These are phyloP conservation scores for Athalia rosae DNA, from an alignment of 2,888 invertebrate genomes.

Conservation along the genomic window DNA sequence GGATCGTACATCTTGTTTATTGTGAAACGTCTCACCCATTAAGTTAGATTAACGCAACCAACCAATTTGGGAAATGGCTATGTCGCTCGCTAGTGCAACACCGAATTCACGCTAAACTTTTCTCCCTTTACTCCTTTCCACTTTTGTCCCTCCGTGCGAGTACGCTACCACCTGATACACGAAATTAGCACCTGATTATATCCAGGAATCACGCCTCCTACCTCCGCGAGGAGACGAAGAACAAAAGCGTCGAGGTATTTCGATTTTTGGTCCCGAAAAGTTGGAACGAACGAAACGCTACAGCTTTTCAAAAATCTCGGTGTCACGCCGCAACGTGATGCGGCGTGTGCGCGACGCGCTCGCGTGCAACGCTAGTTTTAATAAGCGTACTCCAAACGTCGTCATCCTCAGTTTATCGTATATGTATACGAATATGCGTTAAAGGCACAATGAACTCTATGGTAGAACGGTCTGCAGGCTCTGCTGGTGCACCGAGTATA, in stretches of 20 bases:
- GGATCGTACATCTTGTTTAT: constrained; percentile 32
- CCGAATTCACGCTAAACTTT: constrained; percentile 38
- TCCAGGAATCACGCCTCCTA: too few relatives aligned
- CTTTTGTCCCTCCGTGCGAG: constrained; percentile 13
- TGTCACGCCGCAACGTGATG: too few relatives aligned
- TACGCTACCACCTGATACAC: background rate
- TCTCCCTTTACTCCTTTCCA: constrained; percentile 7
- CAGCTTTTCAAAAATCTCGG: too few relatives aligned
- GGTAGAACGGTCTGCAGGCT: too few relatives aligned
- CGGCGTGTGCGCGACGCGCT: too few relatives aligned
- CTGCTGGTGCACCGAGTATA: background rate
- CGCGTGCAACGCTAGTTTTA: too few relatives aligned
- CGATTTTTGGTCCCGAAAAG: too few relatives aligned
- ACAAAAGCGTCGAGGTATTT: too few relatives aligned
- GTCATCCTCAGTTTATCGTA: background rate
- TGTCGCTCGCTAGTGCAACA: constrained; percentile 31
- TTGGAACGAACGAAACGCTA: too few relatives aligned
- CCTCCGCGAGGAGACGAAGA: too few relatives aligned
- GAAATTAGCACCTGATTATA: background rate
- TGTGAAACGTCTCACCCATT: constrained; percentile 39
- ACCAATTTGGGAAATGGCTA: constrained; percentile 43
- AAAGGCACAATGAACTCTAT: constrained; percentile 16
- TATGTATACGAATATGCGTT: background rate
- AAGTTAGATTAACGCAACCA: constrained; percentile 44
- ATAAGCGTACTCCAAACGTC: too few relatives aligned